These are phyloP conservation scores for Cyprinodon variegatus DNA, from an alignment of 2,113 vertebrate species.

Conservation along the genomic window DNA sequence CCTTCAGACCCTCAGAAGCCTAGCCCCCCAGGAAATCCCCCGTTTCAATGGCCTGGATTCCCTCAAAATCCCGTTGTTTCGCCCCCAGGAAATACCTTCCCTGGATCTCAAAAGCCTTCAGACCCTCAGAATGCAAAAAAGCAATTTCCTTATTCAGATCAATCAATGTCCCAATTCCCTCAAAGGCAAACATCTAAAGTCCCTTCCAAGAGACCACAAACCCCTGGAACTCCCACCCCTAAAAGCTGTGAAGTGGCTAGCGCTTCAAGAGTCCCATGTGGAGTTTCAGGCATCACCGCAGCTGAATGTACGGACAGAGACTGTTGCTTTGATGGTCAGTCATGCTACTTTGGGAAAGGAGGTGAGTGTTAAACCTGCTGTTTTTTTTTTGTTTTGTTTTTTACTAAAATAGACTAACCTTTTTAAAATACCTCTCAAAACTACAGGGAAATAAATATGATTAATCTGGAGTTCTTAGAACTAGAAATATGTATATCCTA, in stretches of 20 bases:
- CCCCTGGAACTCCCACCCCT: rapidly evolving
- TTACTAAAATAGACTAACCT: not conserved
- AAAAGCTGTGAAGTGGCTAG: conserved; percentile 38
- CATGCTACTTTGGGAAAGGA: conserved; percentile 68
- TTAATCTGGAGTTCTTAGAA: conserved; percentile 1
- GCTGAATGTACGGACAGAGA: conserved; percentile 34
- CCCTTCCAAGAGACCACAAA: not conserved
- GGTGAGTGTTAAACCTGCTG: conserved; percentile 41
- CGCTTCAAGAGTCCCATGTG: conserved; percentile 53
- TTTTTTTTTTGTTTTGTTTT: too few relatives aligned
- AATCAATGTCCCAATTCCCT: not conserved
- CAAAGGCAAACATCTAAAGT: not conserved
- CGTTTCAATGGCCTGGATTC: too few relatives aligned
- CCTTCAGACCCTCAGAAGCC: not conserved
- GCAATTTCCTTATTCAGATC: too few relatives aligned
- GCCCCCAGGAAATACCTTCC: too few relatives aligned
- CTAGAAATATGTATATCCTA: not conserved
- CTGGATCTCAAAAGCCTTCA: not conserved
- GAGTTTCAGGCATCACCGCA: conserved; percentile 14
- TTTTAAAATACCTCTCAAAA: not conserved
- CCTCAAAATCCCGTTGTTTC: too few relatives aligned
- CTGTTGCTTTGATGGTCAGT: conserved; percentile 61
- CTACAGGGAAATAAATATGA: not conserved
- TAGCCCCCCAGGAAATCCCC: too few relatives aligned
- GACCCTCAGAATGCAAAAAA: not conserved